These are phyloP conservation scores for Muschampia staudingeri DNA, from an alignment of 2,888 invertebrate genomes.

Conservation along the genomic window DNA sequence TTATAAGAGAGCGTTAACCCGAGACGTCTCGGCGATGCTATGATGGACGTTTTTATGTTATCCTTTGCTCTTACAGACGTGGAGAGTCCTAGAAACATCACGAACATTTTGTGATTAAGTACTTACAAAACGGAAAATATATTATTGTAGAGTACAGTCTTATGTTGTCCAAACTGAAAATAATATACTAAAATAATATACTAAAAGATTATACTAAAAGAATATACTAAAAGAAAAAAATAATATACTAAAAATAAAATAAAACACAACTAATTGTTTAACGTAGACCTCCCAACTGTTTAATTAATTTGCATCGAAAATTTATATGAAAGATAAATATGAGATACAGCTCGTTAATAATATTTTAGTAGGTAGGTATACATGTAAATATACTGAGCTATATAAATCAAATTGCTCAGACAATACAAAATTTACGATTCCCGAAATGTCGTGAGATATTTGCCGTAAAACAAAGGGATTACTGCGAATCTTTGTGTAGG, in stretches of 20 bases:
- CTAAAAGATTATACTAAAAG: no score
- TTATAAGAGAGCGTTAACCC: conserved; percentile 39
- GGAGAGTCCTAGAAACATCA: not conserved
- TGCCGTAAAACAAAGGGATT: conserved; percentile 40
- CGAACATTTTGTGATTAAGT: not conserved
- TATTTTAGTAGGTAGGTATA: not conserved
- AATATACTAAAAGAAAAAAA: no score
- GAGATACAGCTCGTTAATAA: not conserved
- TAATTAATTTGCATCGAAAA: no score
- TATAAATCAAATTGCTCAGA: conserved; percentile 33
- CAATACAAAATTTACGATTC: conserved; percentile 37
- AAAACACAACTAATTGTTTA: no score
- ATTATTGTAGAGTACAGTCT: no score
- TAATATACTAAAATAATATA: no score
- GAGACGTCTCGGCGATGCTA: conserved; percentile 14
- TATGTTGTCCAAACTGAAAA: no score
- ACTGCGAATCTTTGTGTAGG: conserved; percentile 29
- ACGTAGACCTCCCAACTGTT: no score
- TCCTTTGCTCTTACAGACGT: conserved; percentile 3
- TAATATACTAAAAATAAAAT: no score
- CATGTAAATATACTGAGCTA: conserved; percentile 18
- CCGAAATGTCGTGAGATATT: conserved; percentile 32
- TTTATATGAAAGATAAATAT: not conserved
- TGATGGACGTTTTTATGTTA: conserved; percentile 44
- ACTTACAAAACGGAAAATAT: not conserved